These are phyloP conservation scores for Bombus waltoni DNA, from an alignment of 1,140 invertebrate genomes.

Conservation along the genomic window DNA sequence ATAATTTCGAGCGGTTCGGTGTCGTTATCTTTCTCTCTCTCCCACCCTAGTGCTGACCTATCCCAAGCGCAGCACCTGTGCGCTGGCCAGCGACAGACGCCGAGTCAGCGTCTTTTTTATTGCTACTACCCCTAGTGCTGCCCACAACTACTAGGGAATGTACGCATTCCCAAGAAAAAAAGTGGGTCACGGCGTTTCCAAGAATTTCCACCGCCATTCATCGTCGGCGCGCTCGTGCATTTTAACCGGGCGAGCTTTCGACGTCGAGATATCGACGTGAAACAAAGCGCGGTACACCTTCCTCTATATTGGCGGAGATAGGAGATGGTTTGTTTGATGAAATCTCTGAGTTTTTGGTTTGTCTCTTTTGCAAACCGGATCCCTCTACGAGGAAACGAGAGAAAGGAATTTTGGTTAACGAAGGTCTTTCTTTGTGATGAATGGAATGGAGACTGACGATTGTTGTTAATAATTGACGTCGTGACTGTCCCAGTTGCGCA, in stretches of 20 bases:
- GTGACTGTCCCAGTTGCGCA: no score
- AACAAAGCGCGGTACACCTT: not conserved
- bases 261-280: not conserved
- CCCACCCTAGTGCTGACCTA: not conserved
- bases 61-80: not conserved
- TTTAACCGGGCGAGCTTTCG: not conserved
- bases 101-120: not conserved
- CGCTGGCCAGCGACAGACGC: constrained; percentile 3
- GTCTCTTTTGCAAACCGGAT: no score
- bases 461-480: no score
- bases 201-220: constrained; percentile 16
- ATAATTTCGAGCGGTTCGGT: not conserved
- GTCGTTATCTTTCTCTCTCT: not conserved
- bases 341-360: not conserved
- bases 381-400: no score
- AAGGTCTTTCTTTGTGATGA: no score
- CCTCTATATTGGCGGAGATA: not conserved
- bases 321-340: not conserved
- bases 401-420: no score
- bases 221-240: not conserved
- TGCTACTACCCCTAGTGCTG: not conserved
- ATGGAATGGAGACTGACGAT: no score
- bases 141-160: not conserved
- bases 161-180: not conserved
- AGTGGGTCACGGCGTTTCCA: not conserved